A percentile compares a stretch with the other conserved stretches of the same genome.
Evolutionary conservation across 2,888 invertebrate species (phyloP).

Genomic region (Gymnocheta viridis): DNA sequence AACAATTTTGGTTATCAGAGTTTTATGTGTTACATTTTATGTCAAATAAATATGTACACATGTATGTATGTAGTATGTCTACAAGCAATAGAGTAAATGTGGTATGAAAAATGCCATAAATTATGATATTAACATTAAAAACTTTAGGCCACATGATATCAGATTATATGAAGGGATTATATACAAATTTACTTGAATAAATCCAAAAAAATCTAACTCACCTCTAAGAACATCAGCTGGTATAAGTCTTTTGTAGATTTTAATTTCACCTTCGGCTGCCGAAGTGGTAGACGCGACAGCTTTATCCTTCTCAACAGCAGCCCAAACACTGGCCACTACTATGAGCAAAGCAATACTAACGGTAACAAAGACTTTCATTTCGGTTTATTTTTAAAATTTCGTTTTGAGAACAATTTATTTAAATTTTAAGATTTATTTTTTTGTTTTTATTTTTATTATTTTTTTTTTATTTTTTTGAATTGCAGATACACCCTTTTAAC

Average conservation of each 20-base stretch:
- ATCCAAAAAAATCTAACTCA: conserved; percentile 81
- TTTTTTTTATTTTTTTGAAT: conserved; percentile 54
- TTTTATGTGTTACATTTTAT: too few relatives aligned
- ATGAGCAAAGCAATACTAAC: conserved; percentile 29
- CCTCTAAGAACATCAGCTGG: conserved; percentile 95
- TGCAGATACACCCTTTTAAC: conserved; percentile 62
- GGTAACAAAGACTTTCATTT: conserved; percentile 53
- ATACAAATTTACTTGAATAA: too few relatives aligned
- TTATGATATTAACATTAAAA: too few relatives aligned
- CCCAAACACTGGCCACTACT: conserved; percentile 37
- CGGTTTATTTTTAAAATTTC: neutral
- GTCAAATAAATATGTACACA: too few relatives aligned
- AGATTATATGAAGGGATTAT: too few relatives aligned
- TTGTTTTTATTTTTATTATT: neutral
- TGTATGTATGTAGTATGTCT: too few relatives aligned
- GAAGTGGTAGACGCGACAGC: neutral
- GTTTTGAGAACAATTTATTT: neutral
- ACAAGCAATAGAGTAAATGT: too few relatives aligned
- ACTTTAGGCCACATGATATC: too few relatives aligned
- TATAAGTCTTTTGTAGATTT: conserved; percentile 91
- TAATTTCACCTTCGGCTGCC: conserved; percentile 83
- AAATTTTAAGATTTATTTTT: neutral
- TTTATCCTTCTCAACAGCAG: conserved; percentile 52
- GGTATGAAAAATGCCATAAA: too few relatives aligned
- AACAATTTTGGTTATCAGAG: too few relatives aligned